A percentile compares a stretch with the other conserved stretches of the same genome.
Conservation (phyloP, 2,113 vertebrate genomes). For the Chaetodon trifascialis region DNA sequence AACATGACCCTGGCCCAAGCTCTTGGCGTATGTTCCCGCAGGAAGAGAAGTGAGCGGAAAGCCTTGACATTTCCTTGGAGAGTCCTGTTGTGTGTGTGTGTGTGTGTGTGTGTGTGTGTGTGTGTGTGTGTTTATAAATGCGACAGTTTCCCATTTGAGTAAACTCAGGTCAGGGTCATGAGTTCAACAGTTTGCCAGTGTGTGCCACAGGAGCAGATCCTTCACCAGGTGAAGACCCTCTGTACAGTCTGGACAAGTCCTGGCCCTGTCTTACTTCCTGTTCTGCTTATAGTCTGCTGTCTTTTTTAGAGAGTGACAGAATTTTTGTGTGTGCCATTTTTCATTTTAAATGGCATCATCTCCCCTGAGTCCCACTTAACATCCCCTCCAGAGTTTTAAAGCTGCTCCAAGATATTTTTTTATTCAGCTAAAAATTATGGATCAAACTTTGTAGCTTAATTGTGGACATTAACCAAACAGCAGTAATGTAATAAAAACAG, state of each 20-base stretch:
- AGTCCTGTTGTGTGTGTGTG: not conserved
- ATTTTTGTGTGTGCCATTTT: not conserved
- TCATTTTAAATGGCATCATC: slow-evolving; percentile 12
- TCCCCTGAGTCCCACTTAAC: slow-evolving; percentile 17
- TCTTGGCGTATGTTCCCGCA: slow-evolving; percentile 13
- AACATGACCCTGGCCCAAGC: slow-evolving; percentile 29
- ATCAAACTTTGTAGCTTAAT: no score
- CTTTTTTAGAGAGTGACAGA: slow-evolving; percentile 8
- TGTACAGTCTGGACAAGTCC: not conserved
- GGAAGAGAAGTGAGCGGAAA: slow-evolving; percentile 25
- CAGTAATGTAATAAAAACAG: not conserved
- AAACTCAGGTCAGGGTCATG: slow-evolving; percentile 10
- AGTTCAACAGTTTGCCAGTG: slow-evolving; percentile 16
- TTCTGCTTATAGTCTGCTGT: not conserved
- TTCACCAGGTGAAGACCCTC: slow-evolving; percentile 2
- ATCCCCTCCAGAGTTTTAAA: not conserved
- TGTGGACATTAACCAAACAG: no score
- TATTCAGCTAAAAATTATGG: no score
- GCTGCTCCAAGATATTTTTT: not conserved
- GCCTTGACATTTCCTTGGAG: slow-evolving; percentile 30
- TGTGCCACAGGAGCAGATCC: not conserved
- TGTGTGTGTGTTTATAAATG: slow-evolving; percentile 28
- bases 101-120: slow-evolving; percentile 17
- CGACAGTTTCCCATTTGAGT: slow-evolving; percentile 11
- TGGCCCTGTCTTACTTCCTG: not conserved